phyloP scores from a whole-genome alignment of 1,140 invertebrate genomes.

The Hylyphantes graminicola region DNA sequence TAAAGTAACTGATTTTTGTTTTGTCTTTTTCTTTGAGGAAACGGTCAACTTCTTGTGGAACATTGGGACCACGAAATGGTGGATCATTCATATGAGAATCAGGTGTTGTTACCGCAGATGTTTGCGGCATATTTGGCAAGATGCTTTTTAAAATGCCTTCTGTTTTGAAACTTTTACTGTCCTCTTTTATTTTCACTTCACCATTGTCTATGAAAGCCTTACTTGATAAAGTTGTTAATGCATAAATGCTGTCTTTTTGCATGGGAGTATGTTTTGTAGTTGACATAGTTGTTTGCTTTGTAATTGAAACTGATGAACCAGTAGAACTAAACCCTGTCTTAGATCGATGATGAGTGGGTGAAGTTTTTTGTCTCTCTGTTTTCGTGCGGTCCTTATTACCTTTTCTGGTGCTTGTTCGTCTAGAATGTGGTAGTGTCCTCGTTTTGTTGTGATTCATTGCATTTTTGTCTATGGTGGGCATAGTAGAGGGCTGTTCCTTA shows the following conservation, averaged over 20 bases:
- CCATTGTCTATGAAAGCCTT: neutral
- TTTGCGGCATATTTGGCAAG: neutral
- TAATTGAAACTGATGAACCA: neutral
- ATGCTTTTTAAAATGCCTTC: slow-evolving; percentile 18
- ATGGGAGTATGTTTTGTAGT: neutral
- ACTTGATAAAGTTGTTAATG: slow-evolving; percentile 11
- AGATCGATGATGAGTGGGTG: no score
- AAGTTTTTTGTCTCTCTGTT: no score
- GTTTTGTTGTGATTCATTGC: no score
- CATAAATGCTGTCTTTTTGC: slow-evolving; percentile 33
- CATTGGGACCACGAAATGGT: slow-evolving; percentile 49
- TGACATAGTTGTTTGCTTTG: neutral
- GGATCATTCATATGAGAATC: slow-evolving; percentile 57
- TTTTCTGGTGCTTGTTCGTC: no score
- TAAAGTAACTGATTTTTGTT: slow-evolving; percentile 30
- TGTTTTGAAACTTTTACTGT: neutral
- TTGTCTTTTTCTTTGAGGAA: slow-evolving; percentile 31
- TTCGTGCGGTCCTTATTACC: no score
- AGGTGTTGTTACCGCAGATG: slow-evolving; percentile 33
- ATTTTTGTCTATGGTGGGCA: no score
- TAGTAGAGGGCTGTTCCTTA: no score
- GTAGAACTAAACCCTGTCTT: no score
- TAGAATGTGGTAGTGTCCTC: no score
- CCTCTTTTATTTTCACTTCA: neutral
- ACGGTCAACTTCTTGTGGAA: slow-evolving; percentile 28